Evolutionary conservation across 2,888 invertebrate genomes (phyloP), one percentile per base, ranked within the genome.

Genomic region (Macaria notata): DNA sequence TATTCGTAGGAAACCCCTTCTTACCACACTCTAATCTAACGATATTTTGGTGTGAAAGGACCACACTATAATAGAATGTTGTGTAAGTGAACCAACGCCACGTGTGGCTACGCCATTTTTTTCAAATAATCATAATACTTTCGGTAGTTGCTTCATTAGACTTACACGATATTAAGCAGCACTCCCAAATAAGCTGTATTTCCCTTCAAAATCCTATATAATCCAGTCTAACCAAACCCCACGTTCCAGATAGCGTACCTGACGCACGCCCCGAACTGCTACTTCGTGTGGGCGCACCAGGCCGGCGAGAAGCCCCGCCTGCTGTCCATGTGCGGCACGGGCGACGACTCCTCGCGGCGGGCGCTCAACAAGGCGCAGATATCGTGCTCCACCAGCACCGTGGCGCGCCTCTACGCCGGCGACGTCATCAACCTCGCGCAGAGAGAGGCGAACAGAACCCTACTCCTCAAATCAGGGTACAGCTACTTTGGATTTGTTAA

Each of bases 401-500:
- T 88, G 4, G 79, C 86, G 3, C 64, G 89, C 0, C 75, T 91
- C 0, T 64, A 72, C 63, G 69, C 74, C 38, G 86, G 83, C 3
- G 90, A 90, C 65, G 72, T 66, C 0, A 74, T 91, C 43, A 86
- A 84, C 63, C 65, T 90, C 8, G 79, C 84, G 0, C 89, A 88
- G 48, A 68, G 90, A 9, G 91, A 91, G 65, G 80, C 71, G 0
- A 86, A 89, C 71, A 72, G 84, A 36, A 88, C 84, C 1, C 70
- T 91, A 9, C 84, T 83, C 81, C 78, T 90, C 0, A 57, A 78
- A 59, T 81, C 80, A 0, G 90, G 90, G 0, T 85, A 86, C 67
- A 79, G 84, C 3, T 88, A 85, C 74, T 71, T 90, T 56, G 90
- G 90, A 2, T 87, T 91, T 52, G 75, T 90, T 4, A 90, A 89